These are phyloP conservation scores for Spatulosminthurus flaviceps DNA, from an alignment of 2,888 invertebrate genomes.

Conservation along the genomic window DNA sequence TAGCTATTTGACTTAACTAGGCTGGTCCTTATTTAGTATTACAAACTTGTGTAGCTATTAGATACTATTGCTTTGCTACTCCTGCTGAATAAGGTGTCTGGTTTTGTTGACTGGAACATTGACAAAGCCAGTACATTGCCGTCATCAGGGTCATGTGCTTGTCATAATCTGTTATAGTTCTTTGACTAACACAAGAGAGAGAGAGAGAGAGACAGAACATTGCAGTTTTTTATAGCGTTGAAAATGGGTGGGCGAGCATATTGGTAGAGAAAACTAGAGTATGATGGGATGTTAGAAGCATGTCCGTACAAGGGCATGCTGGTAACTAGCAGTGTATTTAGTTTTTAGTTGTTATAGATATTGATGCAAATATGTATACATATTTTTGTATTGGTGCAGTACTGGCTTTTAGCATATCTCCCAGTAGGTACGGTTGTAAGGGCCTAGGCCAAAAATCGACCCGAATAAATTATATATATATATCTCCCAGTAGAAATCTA, in stretches of 20 bases:
- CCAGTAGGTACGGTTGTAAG: too few relatives aligned
- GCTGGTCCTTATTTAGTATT: background rate
- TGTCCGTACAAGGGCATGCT: too few relatives aligned
- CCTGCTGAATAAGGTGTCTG: constrained; percentile 35
- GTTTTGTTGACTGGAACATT: background rate
- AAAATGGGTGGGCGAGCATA: constrained; percentile 6
- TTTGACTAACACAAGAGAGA: constrained; percentile 27
- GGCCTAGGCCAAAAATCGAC: too few relatives aligned
- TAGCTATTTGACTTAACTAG: background rate
- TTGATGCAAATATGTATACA: too few relatives aligned
- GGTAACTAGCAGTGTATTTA: too few relatives aligned
- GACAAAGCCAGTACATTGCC: background rate
- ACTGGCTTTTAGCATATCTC: too few relatives aligned
- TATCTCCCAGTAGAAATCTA: too few relatives aligned
- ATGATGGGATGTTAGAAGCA: background rate
- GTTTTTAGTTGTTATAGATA: too few relatives aligned
- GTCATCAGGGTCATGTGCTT: constrained; percentile 36
- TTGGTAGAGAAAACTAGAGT: background rate
- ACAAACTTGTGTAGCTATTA: background rate
- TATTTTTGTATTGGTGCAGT: too few relatives aligned
- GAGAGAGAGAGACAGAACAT: too few relatives aligned
- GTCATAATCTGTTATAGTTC: constrained; percentile 28
- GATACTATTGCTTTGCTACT: background rate
- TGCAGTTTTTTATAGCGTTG: background rate
- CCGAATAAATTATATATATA: too few relatives aligned